A percentile compares a stretch with the other conserved stretches of the same genome.
phyloP scores from a whole-genome alignment of 1,140 invertebrate species.

The Aphidius gifuensis region DNA sequence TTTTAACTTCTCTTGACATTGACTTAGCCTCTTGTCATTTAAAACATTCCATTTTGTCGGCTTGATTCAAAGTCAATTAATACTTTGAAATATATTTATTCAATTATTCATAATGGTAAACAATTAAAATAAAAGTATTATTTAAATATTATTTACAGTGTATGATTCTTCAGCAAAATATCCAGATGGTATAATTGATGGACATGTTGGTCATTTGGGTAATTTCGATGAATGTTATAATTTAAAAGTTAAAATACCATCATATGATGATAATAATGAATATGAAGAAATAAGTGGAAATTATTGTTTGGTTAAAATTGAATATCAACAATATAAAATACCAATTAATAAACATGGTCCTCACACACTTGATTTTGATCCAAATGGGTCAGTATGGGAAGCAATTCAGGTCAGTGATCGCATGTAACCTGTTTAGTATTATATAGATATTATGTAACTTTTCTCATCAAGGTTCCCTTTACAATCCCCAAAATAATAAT shows the following conservation, averaged over 20 bases:
- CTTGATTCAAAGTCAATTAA: too few relatives aligned
- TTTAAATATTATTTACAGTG: slow-evolving; percentile 25
- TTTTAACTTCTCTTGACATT: too few relatives aligned
- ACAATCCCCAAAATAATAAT: neutral
- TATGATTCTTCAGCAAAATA: slow-evolving; percentile 33
- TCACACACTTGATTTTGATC: slow-evolving; percentile 35
- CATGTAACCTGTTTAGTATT: neutral
- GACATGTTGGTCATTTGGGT: slow-evolving; percentile 29
- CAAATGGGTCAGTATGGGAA: slow-evolving; percentile 36
- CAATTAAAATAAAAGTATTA: neutral
- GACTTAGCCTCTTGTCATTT: too few relatives aligned
- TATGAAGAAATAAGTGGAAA: slow-evolving; percentile 30
- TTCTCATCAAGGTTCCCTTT: neutral
- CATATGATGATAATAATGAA: neutral
- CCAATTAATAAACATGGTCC: slow-evolving; percentile 14
- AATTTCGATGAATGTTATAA: slow-evolving; percentile 33
- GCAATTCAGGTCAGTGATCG: slow-evolving; percentile 37
- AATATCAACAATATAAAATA: slow-evolving; percentile 26
- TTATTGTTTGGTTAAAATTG: slow-evolving; percentile 41
- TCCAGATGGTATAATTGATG: slow-evolving; percentile 29
- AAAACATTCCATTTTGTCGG: too few relatives aligned
- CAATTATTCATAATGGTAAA: neutral
- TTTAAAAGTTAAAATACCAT: slow-evolving; percentile 21
- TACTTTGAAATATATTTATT: neutral
- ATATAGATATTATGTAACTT: neutral